Conservation (phyloP, 2,888 invertebrate genomes). For the Agrochola circellaris region DNA sequence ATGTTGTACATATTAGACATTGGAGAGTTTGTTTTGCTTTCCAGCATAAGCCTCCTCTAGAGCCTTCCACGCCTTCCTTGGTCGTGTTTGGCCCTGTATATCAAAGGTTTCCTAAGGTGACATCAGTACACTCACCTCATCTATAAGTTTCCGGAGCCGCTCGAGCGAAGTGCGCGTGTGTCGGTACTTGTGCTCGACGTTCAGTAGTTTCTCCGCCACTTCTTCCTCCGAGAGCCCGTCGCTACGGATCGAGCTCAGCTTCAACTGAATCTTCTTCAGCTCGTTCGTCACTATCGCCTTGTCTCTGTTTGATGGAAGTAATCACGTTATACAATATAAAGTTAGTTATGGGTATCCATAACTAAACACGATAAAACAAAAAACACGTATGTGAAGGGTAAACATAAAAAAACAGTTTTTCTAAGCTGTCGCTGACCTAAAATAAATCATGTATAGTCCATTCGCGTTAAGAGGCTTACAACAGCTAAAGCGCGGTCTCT, state of each 20-base stretch:
- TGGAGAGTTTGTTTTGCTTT: neutral
- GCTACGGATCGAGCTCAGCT: constrained; percentile 82
- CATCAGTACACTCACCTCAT: constrained; percentile 74
- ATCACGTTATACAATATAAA: neutral
- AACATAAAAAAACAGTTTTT: too few relatives aligned
- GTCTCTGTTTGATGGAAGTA: constrained; percentile 70
- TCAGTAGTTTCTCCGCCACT: constrained; percentile 77
- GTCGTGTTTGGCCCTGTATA: neutral
- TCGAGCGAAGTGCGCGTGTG: constrained; percentile 74
- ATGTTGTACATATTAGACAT: neutral
- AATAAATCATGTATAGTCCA: too few relatives aligned
- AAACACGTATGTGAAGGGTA: too few relatives aligned
- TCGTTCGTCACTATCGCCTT: constrained; percentile 83
- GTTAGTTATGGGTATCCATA: neutral
- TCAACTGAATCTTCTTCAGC: constrained; percentile 82
- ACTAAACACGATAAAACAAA: neutral
- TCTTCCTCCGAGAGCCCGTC: constrained; percentile 81
- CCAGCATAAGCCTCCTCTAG: neutral
- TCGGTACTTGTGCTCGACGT: constrained; percentile 76
- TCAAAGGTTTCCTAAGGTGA: neutral
- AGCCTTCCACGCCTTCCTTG: too few relatives aligned
- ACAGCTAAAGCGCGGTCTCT: too few relatives aligned
- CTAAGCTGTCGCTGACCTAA: too few relatives aligned
- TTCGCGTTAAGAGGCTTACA: too few relatives aligned
- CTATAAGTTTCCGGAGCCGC: constrained; percentile 75